Conservation (phyloP, 2,888 invertebrate genomes). For the Orthosia cruda region DNA sequence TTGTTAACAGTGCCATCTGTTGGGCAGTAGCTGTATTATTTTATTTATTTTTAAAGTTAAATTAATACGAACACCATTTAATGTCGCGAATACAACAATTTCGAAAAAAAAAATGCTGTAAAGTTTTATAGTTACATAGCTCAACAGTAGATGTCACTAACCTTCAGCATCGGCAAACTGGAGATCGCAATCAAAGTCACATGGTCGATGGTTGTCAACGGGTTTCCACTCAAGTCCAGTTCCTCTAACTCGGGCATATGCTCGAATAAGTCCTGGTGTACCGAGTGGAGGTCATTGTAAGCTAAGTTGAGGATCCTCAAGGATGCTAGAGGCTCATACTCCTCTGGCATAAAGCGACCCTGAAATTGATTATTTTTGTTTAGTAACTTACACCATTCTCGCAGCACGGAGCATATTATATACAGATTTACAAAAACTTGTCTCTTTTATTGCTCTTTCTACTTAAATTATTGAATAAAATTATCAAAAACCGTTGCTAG, state of each 20-base stretch:
- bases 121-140: slow-evolving; percentile 19
- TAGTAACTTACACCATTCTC: background rate
- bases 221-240: slow-evolving; percentile 95
- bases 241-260: slow-evolving; percentile 93
- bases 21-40: slow-evolving; percentile 10
- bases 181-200: slow-evolving; percentile 93
- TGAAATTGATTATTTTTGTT: slow-evolving; percentile 71
- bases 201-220: slow-evolving; percentile 93
- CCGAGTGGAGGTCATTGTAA: slow-evolving; percentile 93
- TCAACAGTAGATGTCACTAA: slow-evolving; percentile 75
- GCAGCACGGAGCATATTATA: too few relatives aligned
- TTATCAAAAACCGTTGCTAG: too few relatives aligned
- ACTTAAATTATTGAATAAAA: too few relatives aligned
- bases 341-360: slow-evolving; percentile 91
- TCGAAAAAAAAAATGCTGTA: too few relatives aligned
- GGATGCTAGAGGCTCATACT: slow-evolving; percentile 92
- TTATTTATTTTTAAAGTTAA: background rate
- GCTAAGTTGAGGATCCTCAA: slow-evolving; percentile 93
- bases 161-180: slow-evolving; percentile 93
- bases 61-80: background rate
- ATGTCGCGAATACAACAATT: background rate
- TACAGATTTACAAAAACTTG: too few relatives aligned
- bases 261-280: slow-evolving; percentile 95
- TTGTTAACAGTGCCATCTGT: slow-evolving; percentile 40
- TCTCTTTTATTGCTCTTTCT: too few relatives aligned